Conservation (phyloP, 2,888 invertebrate species). For the Orthosia incerta region DNA sequence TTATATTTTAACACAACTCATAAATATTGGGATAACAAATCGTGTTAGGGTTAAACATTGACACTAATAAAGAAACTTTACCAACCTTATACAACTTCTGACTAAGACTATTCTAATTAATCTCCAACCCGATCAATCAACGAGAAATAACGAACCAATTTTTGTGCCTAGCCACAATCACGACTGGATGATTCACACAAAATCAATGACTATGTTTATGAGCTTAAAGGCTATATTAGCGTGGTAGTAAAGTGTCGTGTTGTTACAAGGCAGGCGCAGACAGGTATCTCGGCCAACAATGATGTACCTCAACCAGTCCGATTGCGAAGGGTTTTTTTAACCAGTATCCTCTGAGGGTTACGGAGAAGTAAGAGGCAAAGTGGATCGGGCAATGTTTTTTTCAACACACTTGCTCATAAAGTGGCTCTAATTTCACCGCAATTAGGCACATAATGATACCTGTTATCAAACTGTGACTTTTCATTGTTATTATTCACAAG, state of each 20-base stretch:
- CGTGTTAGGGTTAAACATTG: neutral
- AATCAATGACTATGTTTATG: constrained; percentile 30
- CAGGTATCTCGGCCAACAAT: constrained; percentile 84
- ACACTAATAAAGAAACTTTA: neutral
- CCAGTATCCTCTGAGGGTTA: constrained; percentile 79
- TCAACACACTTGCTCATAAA: no score
- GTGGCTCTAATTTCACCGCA: no score
- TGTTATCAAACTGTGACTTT: no score
- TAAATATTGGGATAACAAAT: neutral
- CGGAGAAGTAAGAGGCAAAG: constrained; percentile 59
- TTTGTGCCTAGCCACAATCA: constrained; percentile 65
- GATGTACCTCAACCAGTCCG: constrained; percentile 86
- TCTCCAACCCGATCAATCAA: constrained; percentile 59
- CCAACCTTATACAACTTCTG: constrained; percentile 6
- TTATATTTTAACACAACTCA: neutral
- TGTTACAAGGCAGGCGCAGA: constrained; percentile 75
- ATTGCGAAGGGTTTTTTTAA: constrained; percentile 82
- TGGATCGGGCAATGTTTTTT: constrained; percentile 45
- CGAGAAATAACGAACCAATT: constrained; percentile 66
- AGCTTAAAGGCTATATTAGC: constrained; percentile 64
- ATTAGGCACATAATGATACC: no score
- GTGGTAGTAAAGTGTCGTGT: constrained; percentile 69
- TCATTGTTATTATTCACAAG: no score
- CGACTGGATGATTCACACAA: constrained; percentile 38
- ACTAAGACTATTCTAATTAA: constrained; percentile 55